Base-by-base conservation (phyloP, 1,140 invertebrate genomes). In the Lasioglossum baleicum region DNA sequence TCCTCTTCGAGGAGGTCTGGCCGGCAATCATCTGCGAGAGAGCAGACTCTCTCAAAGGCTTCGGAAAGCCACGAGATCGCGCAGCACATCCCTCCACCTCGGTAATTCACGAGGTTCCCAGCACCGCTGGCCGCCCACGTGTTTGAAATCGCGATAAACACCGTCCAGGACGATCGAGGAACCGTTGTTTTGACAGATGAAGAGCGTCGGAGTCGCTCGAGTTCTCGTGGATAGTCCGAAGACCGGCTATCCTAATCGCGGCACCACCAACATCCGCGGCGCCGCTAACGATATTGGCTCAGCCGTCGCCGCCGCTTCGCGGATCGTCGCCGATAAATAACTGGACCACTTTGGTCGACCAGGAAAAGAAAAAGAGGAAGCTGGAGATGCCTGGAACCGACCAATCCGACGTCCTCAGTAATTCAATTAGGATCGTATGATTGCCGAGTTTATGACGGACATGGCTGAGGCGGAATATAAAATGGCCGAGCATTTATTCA, bases 91-190 rank as follows among this genome's bases (percentile, higher is more conserved):
- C 11, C 44, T 10, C 5, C 44, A 8, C 8, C 8, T 44, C 44
- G 44, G 17, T 58, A 6, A 58, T 58, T 58, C 56, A 58, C 56
- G 56, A 58, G 20, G 56, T n/a, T n/a, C 51, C 44, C 44, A 13
- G 10, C 13, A 2, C 10, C 42, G 42, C 1, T 7, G 70, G 64
- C 75, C 56, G 66, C 75, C 88, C 90, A 90, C 86, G 87, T 90
- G 89, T 90, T 91, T 88, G 81, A 84, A 84, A 90, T 90, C 86
- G 88, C 87, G 88, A 90, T 91, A 90, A 91, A 91, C 88, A 90
- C 87, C 67, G 66, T 60, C 2, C 56, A 70, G 71, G 81, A 85
- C 81, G 85, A 90, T 90, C 88, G 86, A 35, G 82, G 75, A 76
- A 71, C 44, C 82, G 69, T 17, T 91, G 90, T 90, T 91, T 91